Evolutionary conservation across 2,113 vertebrate species (phyloP).

Genomic region (Ptyas mucosa): DNA sequence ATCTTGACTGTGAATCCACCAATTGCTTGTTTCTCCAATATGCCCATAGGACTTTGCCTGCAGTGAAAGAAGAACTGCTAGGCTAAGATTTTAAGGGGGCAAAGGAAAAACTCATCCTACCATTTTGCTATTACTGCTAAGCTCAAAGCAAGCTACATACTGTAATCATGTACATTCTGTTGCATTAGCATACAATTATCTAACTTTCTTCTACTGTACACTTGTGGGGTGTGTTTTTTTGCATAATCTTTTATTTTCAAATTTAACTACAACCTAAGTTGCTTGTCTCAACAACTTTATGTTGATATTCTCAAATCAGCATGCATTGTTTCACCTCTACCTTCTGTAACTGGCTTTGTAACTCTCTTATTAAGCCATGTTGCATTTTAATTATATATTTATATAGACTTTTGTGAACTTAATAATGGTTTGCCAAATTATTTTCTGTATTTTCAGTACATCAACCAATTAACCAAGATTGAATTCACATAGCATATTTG

Average conservation of each 20-base stretch:
- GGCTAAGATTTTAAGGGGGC: background rate
- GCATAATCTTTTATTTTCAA: background rate
- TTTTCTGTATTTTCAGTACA: background rate
- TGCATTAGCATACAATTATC: background rate
- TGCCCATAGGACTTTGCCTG: background rate
- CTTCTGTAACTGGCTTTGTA: background rate
- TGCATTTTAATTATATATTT: background rate
- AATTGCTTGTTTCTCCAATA: slow-evolving; percentile 37
- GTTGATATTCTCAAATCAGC: background rate
- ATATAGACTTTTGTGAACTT: background rate
- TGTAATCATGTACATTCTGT: background rate
- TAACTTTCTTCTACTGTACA: background rate
- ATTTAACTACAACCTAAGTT: background rate
- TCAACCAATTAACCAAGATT: background rate
- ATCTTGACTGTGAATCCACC: slow-evolving; percentile 68
- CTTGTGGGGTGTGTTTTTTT: background rate
- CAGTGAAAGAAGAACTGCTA: background rate
- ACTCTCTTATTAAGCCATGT: background rate
- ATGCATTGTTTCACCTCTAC: background rate
- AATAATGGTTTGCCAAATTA: background rate
- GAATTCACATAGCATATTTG: background rate
- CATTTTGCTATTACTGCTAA: background rate
- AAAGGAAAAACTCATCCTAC: background rate
- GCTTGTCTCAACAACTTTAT: background rate
- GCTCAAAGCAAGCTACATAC: background rate